Conservation (phyloP, 2,113 vertebrate species). For the Balaeniceps rex region DNA sequence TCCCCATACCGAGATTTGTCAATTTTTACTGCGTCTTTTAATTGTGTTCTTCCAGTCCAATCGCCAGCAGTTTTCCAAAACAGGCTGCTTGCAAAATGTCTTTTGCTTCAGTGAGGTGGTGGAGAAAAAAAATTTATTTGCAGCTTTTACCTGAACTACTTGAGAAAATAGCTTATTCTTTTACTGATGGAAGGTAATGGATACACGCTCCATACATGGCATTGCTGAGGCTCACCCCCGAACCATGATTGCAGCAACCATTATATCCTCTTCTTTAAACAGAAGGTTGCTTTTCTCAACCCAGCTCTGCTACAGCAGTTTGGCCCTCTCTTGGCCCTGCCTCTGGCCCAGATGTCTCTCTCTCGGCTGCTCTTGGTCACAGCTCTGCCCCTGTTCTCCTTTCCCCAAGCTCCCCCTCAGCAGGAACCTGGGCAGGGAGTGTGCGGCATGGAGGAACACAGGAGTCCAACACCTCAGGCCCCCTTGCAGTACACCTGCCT, state of each 20-base stretch:
- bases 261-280: background rate
- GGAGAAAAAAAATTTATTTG: background rate
- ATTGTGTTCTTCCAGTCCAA: constrained; percentile 73
- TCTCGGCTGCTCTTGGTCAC: background rate
- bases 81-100: constrained; percentile 6
- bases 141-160: background rate
- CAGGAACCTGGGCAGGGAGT: background rate
- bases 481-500: background rate
- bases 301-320: background rate
- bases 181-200: background rate
- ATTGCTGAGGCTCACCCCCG: background rate
- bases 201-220: background rate
- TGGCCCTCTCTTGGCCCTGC: background rate
- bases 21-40: constrained; percentile 80
- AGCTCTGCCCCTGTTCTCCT: background rate
- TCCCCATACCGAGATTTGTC: constrained; percentile 64
- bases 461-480: background rate
- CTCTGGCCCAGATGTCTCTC: background rate
- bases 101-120: background rate
- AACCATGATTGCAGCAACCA: background rate
- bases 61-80: constrained; percentile 67
- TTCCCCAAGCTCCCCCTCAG: background rate
- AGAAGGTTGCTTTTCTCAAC: background rate
- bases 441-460: accelerated
- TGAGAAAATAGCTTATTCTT: background rate